Conservation (phyloP, 2,888 invertebrate genomes). For the Platerodrilus igneus region DNA sequence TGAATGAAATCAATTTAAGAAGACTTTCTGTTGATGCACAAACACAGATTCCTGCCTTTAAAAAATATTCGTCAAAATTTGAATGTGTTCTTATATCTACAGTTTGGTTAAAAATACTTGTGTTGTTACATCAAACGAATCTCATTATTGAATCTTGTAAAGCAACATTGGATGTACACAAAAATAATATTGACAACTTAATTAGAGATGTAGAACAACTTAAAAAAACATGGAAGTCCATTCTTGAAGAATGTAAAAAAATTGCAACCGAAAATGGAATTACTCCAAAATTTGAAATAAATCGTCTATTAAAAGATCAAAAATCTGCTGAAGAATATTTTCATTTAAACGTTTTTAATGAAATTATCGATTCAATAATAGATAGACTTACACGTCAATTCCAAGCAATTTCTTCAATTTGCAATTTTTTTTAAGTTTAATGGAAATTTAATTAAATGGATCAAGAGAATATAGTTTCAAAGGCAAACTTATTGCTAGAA, state of each 20-base stretch:
- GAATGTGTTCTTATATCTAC: conserved; percentile 7
- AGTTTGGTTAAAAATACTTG: conserved; percentile 7
- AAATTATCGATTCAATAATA: conserved; percentile 5
- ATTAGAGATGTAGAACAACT: conserved; percentile 9
- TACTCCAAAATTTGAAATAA: conserved; percentile 4
- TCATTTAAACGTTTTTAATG: conserved; percentile 3
- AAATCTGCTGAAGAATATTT: conserved; percentile 6
- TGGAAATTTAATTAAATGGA: conserved; percentile 8
- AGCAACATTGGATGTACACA: conserved; percentile 7
- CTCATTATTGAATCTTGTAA: conserved; percentile 8
- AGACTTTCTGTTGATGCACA: conserved; percentile 5
- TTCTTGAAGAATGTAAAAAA: conserved; percentile 8
- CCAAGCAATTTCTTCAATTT: conserved; percentile 4
- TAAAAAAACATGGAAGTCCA: conserved; percentile 8
- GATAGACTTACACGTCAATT: conserved; percentile 6
- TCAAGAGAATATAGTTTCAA: conserved; percentile 6
- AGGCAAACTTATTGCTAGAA: conserved; percentile 6
- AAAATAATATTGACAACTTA: conserved; percentile 7
- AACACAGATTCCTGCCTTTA: conserved; percentile 7
- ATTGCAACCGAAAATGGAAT: conserved; percentile 8
- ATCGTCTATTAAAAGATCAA: conserved; percentile 3
- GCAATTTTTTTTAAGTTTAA: conserved; percentile 3
- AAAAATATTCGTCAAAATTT: conserved; percentile 8
- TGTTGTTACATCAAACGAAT: conserved; percentile 8
- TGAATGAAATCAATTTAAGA: conserved; percentile 6